A percentile compares a stretch with the other conserved stretches of the same genome.
phyloP scores from a whole-genome alignment of 1,140 invertebrate genomes.

The Plodia interpunctella region DNA sequence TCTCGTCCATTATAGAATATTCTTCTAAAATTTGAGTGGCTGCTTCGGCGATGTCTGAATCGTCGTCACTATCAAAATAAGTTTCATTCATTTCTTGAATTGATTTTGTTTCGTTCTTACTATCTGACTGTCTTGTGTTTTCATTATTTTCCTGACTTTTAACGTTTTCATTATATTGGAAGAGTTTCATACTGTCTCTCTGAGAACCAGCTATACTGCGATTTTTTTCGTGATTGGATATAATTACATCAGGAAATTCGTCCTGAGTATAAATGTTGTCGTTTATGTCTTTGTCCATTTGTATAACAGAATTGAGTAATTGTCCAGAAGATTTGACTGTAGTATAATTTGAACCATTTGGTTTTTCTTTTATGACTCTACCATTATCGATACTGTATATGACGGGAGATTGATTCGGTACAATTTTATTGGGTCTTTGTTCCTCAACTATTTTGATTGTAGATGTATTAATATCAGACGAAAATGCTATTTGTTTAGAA shows the following conservation, averaged over 20 bases:
- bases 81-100: constrained; percentile 10
- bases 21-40: constrained; percentile 47
- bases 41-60: constrained; percentile 42
- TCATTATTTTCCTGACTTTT: constrained; percentile 5
- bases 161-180: constrained; percentile 8
- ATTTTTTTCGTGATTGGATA: constrained; percentile 9
- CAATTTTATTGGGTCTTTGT: neutral
- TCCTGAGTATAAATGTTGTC: constrained; percentile 4
- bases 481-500: neutral
- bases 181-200: constrained; percentile 6
- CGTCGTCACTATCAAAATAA: constrained; percentile 15
- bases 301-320: constrained; percentile 39
- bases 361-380: constrained; percentile 3
- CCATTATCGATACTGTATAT: constrained; percentile 2
- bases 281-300: constrained; percentile 14
- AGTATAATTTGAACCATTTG: constrained; percentile 18
- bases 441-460: neutral
- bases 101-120: neutral
- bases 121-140: constrained; percentile 8
- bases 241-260: constrained; percentile 5
- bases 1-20: constrained; percentile 20
- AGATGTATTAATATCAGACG: too few relatives aligned
- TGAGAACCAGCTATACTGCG: neutral
- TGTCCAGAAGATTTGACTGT: constrained; percentile 51
- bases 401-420: neutral